phyloP scores from a whole-genome alignment of 2,797 vertebrate species.

The Spizella passerina region DNA sequence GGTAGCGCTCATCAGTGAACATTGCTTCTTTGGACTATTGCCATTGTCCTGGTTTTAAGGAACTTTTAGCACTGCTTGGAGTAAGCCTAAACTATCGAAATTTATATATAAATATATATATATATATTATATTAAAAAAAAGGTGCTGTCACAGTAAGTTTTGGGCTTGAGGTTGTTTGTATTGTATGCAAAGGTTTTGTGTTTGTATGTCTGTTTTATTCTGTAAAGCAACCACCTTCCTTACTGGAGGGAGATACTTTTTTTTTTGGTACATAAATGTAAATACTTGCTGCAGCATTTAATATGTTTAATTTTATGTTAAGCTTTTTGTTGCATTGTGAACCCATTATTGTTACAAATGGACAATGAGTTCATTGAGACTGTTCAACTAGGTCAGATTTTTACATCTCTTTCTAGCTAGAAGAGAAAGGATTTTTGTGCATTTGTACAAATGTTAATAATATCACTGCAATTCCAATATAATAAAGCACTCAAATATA shows the following conservation, averaged over 20 bases:
- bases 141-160: slow-evolving; percentile 78
- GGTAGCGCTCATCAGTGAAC: background rate
- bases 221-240: slow-evolving; percentile 97
- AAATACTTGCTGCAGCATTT: slow-evolving; percentile 93
- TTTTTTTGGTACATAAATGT: slow-evolving; percentile 79
- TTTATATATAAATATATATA: slow-evolving; percentile 63
- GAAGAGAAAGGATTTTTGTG: slow-evolving; percentile 84
- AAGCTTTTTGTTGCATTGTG: slow-evolving; percentile 86
- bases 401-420: slow-evolving; percentile 89
- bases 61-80: slow-evolving; percentile 74
- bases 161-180: slow-evolving; percentile 75
- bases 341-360: slow-evolving; percentile 85
- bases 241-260: slow-evolving; percentile 85
- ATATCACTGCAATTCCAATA: slow-evolving; percentile 96
- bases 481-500: slow-evolving; percentile 97
- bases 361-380: slow-evolving; percentile 88
- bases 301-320: slow-evolving; percentile 87
- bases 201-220: slow-evolving; percentile 86
- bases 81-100: slow-evolving; percentile 68
- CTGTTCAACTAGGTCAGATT: slow-evolving; percentile 93
- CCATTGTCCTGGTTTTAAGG: slow-evolving; percentile 63
- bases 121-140: slow-evolving; percentile 58
- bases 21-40: slow-evolving; percentile 41
- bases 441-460: slow-evolving; percentile 99
- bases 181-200: slow-evolving; percentile 82